These are phyloP conservation scores for Cyrtodaria siliqua DNA, from an alignment of 2,888 invertebrate species.

Conservation along the genomic window DNA sequence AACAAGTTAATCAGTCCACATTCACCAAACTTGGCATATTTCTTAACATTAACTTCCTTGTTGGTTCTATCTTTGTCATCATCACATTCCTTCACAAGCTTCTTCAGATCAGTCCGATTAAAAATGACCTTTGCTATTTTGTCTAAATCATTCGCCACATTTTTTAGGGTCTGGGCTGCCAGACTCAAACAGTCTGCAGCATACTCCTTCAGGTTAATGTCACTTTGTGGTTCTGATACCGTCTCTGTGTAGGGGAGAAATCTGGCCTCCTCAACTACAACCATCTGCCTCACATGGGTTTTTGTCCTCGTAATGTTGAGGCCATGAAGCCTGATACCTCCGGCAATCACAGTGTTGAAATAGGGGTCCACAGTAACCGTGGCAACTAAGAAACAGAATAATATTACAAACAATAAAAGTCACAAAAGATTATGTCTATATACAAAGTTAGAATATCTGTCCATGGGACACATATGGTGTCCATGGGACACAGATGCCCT, in stretches of 20 bases:
- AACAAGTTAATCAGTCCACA: slow-evolving; percentile 54
- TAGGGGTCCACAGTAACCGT: slow-evolving; percentile 67
- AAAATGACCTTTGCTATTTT: slow-evolving; percentile 28
- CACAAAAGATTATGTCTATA: too few relatives aligned
- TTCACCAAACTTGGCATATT: slow-evolving; percentile 15
- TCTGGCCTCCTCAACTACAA: slow-evolving; percentile 93
- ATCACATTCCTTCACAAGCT: neutral
- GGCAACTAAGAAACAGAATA: too few relatives aligned
- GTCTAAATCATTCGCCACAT: slow-evolving; percentile 12
- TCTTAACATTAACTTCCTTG: neutral
- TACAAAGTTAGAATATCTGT: too few relatives aligned
- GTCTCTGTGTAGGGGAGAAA: slow-evolving; percentile 91
- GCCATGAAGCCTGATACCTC: slow-evolving; percentile 95
- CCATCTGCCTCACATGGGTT: slow-evolving; percentile 90
- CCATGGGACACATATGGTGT: too few relatives aligned
- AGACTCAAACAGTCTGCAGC: slow-evolving; percentile 20
- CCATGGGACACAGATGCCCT: too few relatives aligned
- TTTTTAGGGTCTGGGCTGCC: slow-evolving; percentile 23
- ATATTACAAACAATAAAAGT: too few relatives aligned
- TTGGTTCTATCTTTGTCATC: neutral
- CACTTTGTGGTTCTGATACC: neutral
- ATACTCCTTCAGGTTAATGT: slow-evolving; percentile 13
- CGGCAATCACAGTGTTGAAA: slow-evolving; percentile 87
- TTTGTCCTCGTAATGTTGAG: slow-evolving; percentile 96
- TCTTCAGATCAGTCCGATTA: neutral